Base-by-base conservation (phyloP, 1,140 invertebrate species). In the Ceratitis capitata region DNA sequence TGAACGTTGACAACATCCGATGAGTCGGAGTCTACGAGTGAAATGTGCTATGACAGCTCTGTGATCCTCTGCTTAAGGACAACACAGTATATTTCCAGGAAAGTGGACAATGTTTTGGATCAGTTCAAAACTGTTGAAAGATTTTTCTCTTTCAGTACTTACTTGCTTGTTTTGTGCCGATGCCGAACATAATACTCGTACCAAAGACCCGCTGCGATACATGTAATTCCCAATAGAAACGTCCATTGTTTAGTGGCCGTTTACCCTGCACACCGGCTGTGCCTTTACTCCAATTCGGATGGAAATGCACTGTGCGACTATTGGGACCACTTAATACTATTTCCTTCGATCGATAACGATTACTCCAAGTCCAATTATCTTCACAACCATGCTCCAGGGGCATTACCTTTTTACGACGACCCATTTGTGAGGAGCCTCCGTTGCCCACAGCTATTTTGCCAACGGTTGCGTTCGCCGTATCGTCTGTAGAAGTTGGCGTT, bases 131-230 rank as follows among this genome's bases (percentile, higher is more conserved):
- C n/a, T n/a, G n/a, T n/a, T n/a, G n/a, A n/a, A n/a, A n/a, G n/a
- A n/a, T n/a, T n/a, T n/a, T n/a, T n/a, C n/a, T n/a, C n/a, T n/a
- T n/a, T n/a, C 10, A 78, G 23, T 78, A 42, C 69, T 78, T 78
- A 78, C 69, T 35, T 12, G 94, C 94, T 12, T 93, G 91, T 78
- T 92, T 92, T 2, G 96, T 96, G 3, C 94, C 95, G 9, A 96
- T 93, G 42, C 96, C 96, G 86, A 96, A 95, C 96, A 96, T 96
- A 92, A 96, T 96, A 85, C 95, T 95, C 0, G 95, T 96, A 39
- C 95, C 95, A 87, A 96, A 96, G 35, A 96, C 93, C 47, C 95
- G 91, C 87, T 95, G 94, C 0, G 94, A 94, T 0, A 96, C 92
- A 53, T 93, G 89, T 42, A 96, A 91, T 89, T 96, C 95, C 95